Base-by-base conservation (phyloP, 2,797 vertebrate genomes). In the Zalophus californianus region DNA sequence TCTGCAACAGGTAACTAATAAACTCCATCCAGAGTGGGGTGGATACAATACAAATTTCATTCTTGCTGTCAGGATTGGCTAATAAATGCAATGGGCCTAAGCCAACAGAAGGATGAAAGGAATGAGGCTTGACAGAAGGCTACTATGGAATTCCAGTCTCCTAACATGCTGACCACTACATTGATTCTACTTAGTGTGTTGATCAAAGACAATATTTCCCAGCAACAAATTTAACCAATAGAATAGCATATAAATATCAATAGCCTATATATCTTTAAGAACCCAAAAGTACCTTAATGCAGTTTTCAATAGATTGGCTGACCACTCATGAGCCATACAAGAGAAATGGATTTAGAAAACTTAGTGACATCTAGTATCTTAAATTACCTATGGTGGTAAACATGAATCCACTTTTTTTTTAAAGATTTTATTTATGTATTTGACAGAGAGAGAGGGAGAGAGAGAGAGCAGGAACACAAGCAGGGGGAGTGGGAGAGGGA, bases 301-400 rank as follows among this genome's bases (percentile, higher is more conserved):
- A 56, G 56, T 79, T 95, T 95, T 92, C 96, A 97, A 95, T 95
- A 96, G 85, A 92, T 97, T 93, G 6, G 5, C 62, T 97, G 92
- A 95, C 87, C 70, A 80, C 82, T 75, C 79, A 93, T 94, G 77
- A 91, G 64, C 70, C 92, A 85, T 73, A 94, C 9, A 66, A 92
- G 38, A 95, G 3, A 97, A 68, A 87, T 78, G 78, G 83, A 94
- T 93, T 78, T 90, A 38, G 94, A 68, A 93, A 92, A 92, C 66
- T 96, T 94, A 94, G 93, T 92, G 82, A 80, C 29, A 58, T 85
- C 66, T 12, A 77, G 35, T 5, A 3, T 58, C 86, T 97, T 89
- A 91, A 96, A 96, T 91, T 60, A 83, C 10, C n/a, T 68, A 88
- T 10, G 5, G 9, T 38, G 5, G 48, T 79, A 89, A 70, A 58